Evolutionary conservation across 2,888 invertebrate species (phyloP).

Genomic region (Miltochrista miniata): DNA sequence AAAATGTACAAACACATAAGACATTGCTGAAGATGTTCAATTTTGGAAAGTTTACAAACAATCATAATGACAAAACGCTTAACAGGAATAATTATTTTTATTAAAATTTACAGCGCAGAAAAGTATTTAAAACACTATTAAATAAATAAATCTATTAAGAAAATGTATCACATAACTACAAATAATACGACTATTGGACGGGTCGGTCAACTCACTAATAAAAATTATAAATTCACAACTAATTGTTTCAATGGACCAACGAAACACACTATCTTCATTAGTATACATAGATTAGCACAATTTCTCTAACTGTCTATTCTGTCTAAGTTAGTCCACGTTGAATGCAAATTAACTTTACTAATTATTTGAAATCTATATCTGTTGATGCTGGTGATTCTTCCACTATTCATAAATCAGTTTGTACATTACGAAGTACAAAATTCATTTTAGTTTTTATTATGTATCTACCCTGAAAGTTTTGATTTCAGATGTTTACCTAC

Average conservation of each 20-base stretch:
- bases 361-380: conserved; percentile 13
- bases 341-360: conserved; percentile 15
- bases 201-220: conserved; percentile 73
- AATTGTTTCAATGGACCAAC: conserved; percentile 44
- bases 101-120: background rate
- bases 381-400: conserved; percentile 1
- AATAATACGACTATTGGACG: conserved; percentile 73
- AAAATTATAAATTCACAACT: conserved; percentile 48
- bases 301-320: background rate
- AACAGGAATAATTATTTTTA: no score
- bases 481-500: background rate
- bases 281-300: conserved; percentile 23
- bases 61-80: no score
- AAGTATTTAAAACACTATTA: background rate
- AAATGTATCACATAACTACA: conserved; percentile 40
- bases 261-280: conserved; percentile 21
- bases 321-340: conserved; percentile 33
- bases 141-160: conserved; percentile 29
- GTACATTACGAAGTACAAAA: no score
- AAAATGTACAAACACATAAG: no score
- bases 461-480: background rate
- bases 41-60: no score
- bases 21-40: no score
- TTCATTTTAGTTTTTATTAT: no score
- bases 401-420: background rate